A percentile compares a stretch with the other conserved stretches of the same genome.
Evolutionary conservation across 2,888 invertebrate genomes (phyloP).

Genomic region (Leptopilina myrica): DNA sequence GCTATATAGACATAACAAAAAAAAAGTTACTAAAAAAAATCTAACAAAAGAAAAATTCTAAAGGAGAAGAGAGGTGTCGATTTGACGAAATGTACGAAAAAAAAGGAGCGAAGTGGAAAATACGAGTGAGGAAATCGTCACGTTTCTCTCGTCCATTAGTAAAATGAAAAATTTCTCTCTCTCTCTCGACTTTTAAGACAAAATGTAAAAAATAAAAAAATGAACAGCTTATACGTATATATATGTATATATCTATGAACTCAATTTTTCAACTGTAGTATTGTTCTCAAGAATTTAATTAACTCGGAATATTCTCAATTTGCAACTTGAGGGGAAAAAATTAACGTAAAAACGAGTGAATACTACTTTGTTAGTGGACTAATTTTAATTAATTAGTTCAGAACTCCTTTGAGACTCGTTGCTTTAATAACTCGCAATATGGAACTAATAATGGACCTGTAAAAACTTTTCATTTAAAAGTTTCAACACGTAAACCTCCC

Average conservation of each 20-base stretch:
- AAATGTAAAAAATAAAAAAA: slow-evolving; percentile 1
- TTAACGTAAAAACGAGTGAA: background rate
- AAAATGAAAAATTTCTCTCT: slow-evolving; percentile 24
- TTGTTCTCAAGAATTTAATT: slow-evolving; percentile 7
- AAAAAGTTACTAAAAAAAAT: background rate
- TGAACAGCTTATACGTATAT: background rate
- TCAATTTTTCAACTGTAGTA: background rate
- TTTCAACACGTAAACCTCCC: slow-evolving; percentile 30
- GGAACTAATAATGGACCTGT: slow-evolving; percentile 31
- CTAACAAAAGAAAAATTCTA: slow-evolving; percentile 28
- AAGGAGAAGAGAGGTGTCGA: slow-evolving; percentile 3
- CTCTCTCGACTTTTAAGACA: background rate
- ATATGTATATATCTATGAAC: background rate
- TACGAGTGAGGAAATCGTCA: slow-evolving; percentile 15
- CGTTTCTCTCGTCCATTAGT: slow-evolving; percentile 15
- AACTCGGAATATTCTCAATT: slow-evolving; percentile 5
- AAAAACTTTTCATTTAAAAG: slow-evolving; percentile 29
- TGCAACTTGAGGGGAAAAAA: background rate
- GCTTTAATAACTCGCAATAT: slow-evolving; percentile 29
- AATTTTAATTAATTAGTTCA: slow-evolving; percentile 24
- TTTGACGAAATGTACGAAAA: slow-evolving; percentile 12
- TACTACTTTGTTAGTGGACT: slow-evolving; percentile 8
- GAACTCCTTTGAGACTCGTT: slow-evolving; percentile 27
- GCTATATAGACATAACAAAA: slow-evolving; percentile 8
- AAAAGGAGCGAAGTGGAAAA: background rate